Percentiles rank a stretch among this genome's conserved stretches.
phyloP scores from a whole-genome alignment of 2,113 vertebrate genomes.

The Corythoichthys haematopterus region DNA sequence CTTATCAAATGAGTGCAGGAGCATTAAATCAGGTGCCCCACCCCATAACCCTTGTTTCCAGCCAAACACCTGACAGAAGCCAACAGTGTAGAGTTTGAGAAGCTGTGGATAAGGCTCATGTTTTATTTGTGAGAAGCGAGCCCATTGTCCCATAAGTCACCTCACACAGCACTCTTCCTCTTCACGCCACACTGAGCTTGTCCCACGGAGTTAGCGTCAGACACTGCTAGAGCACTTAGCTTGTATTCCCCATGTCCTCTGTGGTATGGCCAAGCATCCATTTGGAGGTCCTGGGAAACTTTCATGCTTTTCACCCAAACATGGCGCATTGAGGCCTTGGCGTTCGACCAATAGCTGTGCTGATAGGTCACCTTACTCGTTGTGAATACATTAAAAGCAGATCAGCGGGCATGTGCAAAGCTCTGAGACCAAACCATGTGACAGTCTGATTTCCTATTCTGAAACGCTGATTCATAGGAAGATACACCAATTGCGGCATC shows the following conservation, averaged over 20 bases:
- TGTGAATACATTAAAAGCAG: conserved; percentile 42
- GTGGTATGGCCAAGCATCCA: conserved; percentile 67
- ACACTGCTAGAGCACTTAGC: conserved; percentile 60
- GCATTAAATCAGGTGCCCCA: conserved; percentile 44
- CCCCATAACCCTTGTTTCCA: conserved; percentile 6
- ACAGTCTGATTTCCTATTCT: not conserved
- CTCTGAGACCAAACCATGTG: not conserved
- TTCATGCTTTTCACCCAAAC: conserved; percentile 59
- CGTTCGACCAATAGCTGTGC: conserved; percentile 47
- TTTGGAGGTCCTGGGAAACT: conserved; percentile 61
- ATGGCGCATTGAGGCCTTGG: conserved; percentile 28
- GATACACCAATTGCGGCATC: conserved; percentile 10
- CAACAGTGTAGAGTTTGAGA: conserved; percentile 49
- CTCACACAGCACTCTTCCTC: conserved; percentile 69
- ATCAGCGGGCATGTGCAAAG: not conserved
- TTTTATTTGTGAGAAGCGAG: conserved; percentile 73
- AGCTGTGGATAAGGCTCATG: conserved; percentile 68
- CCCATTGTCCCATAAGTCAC: conserved; percentile 73
- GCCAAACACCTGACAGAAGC: conserved; percentile 60
- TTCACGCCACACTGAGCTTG: conserved; percentile 60
- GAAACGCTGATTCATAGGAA: conserved; percentile 5
- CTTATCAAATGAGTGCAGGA: conserved; percentile 31
- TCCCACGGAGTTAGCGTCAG: conserved; percentile 59
- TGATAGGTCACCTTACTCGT: conserved; percentile 44
- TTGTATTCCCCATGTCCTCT: conserved; percentile 68